Evolutionary conservation across 2,888 invertebrate species (phyloP).

Genomic region (Entomobrya proxima): DNA sequence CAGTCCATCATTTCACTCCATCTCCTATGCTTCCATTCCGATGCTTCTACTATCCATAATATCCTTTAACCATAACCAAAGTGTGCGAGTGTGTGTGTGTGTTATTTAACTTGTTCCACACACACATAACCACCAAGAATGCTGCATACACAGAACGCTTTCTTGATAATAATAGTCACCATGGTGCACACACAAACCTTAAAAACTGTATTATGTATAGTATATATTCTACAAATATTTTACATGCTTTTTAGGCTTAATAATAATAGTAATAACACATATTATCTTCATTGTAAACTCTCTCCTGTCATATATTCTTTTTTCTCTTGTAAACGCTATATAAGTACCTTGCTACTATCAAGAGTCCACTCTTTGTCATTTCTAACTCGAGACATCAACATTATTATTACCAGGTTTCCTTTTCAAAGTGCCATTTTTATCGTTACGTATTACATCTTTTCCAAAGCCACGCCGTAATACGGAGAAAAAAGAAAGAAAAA

Average conservation of each 20-base stretch:
- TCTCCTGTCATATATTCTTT: conserved; percentile 35
- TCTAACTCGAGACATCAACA: conserved; percentile 25
- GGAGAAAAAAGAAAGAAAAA: background rate
- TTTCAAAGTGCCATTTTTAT: conserved; percentile 30
- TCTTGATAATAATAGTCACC: background rate
- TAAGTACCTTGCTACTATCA: conserved; percentile 62
- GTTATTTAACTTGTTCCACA: conserved; percentile 41
- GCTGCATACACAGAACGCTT: too few species aligned
- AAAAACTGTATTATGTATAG: background rate
- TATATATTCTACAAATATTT: background rate
- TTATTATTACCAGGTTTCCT: conserved; percentile 49
- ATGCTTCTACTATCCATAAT: conserved; percentile 9
- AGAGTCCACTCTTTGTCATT: conserved; percentile 61
- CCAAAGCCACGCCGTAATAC: background rate
- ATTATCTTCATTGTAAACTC: conserved; percentile 26
- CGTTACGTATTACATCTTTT: background rate
- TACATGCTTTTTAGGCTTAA: background rate
- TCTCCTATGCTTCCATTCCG: conserved; percentile 68
- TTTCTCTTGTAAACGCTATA: conserved; percentile 58
- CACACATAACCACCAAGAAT: conserved; percentile 3
- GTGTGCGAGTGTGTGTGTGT: background rate
- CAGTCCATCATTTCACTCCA: conserved; percentile 76
- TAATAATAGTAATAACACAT: conserved; percentile 14
- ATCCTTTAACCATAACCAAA: conserved; percentile 27
- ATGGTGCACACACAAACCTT: background rate